A percentile compares a stretch with the other conserved stretches of the same genome.
phyloP scores from a whole-genome alignment of 1,140 invertebrate genomes.

The Saccostrea cuccullata region DNA sequence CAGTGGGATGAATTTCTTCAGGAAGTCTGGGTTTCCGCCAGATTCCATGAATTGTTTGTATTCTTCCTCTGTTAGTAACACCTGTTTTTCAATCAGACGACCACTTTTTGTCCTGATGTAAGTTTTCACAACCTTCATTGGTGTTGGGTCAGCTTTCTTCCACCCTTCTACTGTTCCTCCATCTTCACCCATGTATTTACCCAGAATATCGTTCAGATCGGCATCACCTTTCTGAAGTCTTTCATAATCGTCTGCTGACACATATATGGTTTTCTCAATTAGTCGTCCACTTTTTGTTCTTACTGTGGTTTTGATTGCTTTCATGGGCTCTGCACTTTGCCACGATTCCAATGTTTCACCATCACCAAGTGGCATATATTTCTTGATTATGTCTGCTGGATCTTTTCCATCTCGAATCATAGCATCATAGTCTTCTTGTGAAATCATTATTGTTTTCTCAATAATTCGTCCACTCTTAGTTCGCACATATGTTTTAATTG shows the following conservation, averaged over 20 bases:
- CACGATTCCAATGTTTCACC: conserved; percentile 73
- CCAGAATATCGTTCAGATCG: conserved; percentile 68
- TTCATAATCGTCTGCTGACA: conserved; percentile 76
- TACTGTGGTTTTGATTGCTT: conserved; percentile 75
- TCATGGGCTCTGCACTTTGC: conserved; percentile 74
- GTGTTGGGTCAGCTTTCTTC: conserved; percentile 66
- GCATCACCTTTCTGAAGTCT: conserved; percentile 70
- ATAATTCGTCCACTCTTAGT: conserved; percentile 77
- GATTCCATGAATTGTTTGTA: conserved; percentile 72
- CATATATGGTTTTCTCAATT: conserved; percentile 76
- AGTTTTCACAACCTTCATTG: conserved; percentile 76
- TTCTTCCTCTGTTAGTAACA: conserved; percentile 77
- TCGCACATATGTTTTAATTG: conserved; percentile 76
- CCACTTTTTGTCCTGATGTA: conserved; percentile 76
- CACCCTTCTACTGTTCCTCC: conserved; percentile 72
- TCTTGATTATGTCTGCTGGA: conserved; percentile 71
- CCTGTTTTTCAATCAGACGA: conserved; percentile 74
- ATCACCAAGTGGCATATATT: conserved; percentile 73
- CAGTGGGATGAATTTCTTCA: conserved; percentile 75
- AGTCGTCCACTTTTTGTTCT: conserved; percentile 77
- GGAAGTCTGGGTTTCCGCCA: conserved; percentile 74
- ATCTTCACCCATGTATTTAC: conserved; percentile 72
- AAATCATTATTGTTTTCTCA: conserved; percentile 77
- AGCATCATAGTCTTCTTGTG: conserved; percentile 75
- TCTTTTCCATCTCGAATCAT: conserved; percentile 74